A percentile compares a stretch with the other conserved stretches of the same genome.
Conservation (phyloP, 2,888 invertebrate species). For the Trisateles emortualis region DNA sequence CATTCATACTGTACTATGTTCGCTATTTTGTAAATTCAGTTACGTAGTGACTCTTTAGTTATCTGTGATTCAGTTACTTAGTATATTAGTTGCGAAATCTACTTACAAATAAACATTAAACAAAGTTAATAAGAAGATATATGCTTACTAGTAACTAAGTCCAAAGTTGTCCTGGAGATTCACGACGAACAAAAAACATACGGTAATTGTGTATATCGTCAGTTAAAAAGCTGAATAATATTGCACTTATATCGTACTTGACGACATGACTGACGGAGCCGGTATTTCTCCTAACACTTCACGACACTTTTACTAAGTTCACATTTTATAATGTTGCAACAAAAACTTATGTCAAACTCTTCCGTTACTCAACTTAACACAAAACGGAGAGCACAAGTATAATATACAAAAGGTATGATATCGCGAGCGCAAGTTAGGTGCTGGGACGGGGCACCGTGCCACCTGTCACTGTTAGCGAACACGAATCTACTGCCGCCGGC, state of each 20-base stretch:
- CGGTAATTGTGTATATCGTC: constrained; percentile 68
- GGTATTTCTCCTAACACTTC: constrained; percentile 78
- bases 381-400: constrained; percentile 66
- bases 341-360: constrained; percentile 50
- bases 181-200: constrained; percentile 66
- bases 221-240: constrained; percentile 65
- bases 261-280: constrained; percentile 71
- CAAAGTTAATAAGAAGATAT: constrained; percentile 22
- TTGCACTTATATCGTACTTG: constrained; percentile 80
- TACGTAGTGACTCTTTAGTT: too few relatives aligned
- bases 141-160: constrained; percentile 58
- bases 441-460: constrained; percentile 64
- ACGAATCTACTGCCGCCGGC: constrained; percentile 78
- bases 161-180: constrained; percentile 47
- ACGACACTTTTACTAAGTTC: constrained; percentile 73
- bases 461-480: constrained; percentile 79
- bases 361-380: constrained; percentile 50
- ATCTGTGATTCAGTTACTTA: too few relatives aligned
- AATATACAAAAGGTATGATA: constrained; percentile 76
- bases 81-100: constrained; percentile 16
- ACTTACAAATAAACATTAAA: constrained; percentile 19
- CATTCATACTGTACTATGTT: constrained; percentile 11
- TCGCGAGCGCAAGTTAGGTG: constrained; percentile 76
- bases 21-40: constrained; percentile 8
- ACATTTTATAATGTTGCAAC: constrained; percentile 60